These are phyloP conservation scores for Sterna hirundo DNA, from an alignment of 2,113 vertebrate genomes.

Conservation along the genomic window DNA sequence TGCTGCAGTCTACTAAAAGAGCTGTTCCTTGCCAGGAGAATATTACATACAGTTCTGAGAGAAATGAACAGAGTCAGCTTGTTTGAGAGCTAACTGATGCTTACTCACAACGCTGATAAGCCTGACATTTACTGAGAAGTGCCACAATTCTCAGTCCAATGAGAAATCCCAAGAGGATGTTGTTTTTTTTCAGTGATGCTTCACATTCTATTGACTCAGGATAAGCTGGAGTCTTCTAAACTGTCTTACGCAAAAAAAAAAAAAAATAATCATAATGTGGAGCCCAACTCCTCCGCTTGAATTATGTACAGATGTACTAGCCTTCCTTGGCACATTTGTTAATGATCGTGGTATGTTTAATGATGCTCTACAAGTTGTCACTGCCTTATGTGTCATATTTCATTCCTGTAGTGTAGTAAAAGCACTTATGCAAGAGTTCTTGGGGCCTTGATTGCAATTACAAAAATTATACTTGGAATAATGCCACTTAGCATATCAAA, in stretches of 20 bases:
- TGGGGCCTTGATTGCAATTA: constrained; percentile 46
- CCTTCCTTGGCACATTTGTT: neutral
- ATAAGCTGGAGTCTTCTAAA: constrained; percentile 1
- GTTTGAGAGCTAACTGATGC: constrained; percentile 59
- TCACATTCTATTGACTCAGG: constrained; percentile 21
- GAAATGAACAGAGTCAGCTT: constrained; percentile 60
- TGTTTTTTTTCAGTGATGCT: neutral
- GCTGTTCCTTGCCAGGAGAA: constrained; percentile 51
- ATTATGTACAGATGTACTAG: neutral
- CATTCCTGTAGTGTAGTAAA: constrained; percentile 13
- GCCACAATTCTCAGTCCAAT: constrained; percentile 46
- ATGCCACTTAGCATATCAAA: neutral
- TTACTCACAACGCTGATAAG: constrained; percentile 59
- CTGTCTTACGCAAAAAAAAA: neutral
- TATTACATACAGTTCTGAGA: constrained; percentile 55
- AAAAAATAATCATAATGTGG: neutral
- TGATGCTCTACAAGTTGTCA: constrained; percentile 14
- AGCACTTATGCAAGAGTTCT: constrained; percentile 25
- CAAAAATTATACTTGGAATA: neutral
- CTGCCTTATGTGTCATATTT: neutral
- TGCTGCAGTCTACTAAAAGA: constrained; percentile 54
- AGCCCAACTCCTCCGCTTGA: neutral
- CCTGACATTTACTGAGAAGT: constrained; percentile 53
- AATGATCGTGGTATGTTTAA: constrained; percentile 2
- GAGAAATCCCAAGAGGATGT: constrained; percentile 7